Evolutionary conservation across 2,888 invertebrate genomes (phyloP), one percentile per base, ranked within the genome.

Genomic region (Sarcophaga subvicina): DNA sequence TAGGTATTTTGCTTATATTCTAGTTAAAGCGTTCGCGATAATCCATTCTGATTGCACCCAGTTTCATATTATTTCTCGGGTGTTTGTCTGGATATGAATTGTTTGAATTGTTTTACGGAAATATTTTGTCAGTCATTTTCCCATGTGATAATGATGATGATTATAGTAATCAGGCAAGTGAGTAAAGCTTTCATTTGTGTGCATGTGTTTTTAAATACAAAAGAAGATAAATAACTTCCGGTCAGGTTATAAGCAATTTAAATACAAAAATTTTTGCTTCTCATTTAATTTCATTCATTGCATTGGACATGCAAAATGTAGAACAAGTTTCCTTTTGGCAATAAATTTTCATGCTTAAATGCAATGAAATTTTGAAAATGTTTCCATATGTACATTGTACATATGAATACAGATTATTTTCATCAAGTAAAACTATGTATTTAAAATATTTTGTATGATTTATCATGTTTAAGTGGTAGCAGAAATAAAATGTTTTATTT

Each of bases 171-270:
- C 37, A 37, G 49, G 54, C 20, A 47, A 70, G 49, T 20, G 37
- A 60, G 47, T 59, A 17, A 49, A n/a, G 8, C 4, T 54, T 54
- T 12, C 14, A 54, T 14, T 54, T 5, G 17, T n/a, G 17, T 25
- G 1, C 37, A 37, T 27, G 4, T 37, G 8, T 22, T 49, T 27
- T 47, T 17, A 14, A 17, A 25, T 49, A 66, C 45, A n/a, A 60
- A 17, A 49, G 69, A 79, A 62, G 77, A 81, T 75, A 85, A 83
- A 88, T 77, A 80, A 83, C 80, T 81, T 82, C 83, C 80, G 85
- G 88, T 81, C 88, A 88, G 88, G 86, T 77, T 83, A 88, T 83
- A 81, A 54, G 79, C 63, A 76, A 88, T 86, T 88, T 81, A 86
- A 54, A 54, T 14, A 54, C 2, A 54, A 54, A 54, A 54, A 17